Base-by-base conservation (phyloP, 2,888 invertebrate genomes). In the Hydropsyche betteni region DNA sequence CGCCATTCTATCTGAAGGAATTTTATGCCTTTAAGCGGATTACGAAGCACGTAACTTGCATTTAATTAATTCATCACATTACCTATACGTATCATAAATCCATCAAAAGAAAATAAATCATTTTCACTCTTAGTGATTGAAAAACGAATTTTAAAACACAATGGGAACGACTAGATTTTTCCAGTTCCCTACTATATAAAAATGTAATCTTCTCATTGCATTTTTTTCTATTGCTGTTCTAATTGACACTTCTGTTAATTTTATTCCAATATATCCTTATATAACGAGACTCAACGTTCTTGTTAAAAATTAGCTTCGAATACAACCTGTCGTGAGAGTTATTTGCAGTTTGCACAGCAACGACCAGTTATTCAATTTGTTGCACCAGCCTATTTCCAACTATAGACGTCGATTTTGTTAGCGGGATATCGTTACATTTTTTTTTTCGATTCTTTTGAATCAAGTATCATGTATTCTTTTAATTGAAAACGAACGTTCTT, bases 321-420 rank as follows among this genome's bases (percentile, higher is more conserved):
- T 72, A 5, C 58, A 61, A 58, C 72, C 52, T 69, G 69, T 69
- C 55, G 24, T 33, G 55, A 53, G 34, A 71, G 71, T 71, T 71
- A 71, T 71, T 53, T 33, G 52, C 55, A 33, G 33, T 71, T 69
- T 69, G 6, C 24, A 34, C 69, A 14, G 16, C 50, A 51, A 51
- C 52, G 61, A 61, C 61, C 61, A 61, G 61, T 61, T 61, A 61
- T 61, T 61, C 33, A 61, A 61, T 61, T 61, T 61, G 61, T 61
- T 61, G 33, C 33, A 24, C 61, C 33, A 5, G 61, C 16, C 61
- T 24, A 61, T 61, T 16, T 61, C 61, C 61, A 61, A 24, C 61
- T 61, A 61, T 61, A 61, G 61, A 61, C 33, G 8, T 61, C 61
- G 61, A 61, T 33, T 61, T 14, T 61, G 33, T 61, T 61, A 24